Evolutionary conservation across 2,888 invertebrate species (phyloP).

Genomic region (Caenorhabditis sp.): DNA sequence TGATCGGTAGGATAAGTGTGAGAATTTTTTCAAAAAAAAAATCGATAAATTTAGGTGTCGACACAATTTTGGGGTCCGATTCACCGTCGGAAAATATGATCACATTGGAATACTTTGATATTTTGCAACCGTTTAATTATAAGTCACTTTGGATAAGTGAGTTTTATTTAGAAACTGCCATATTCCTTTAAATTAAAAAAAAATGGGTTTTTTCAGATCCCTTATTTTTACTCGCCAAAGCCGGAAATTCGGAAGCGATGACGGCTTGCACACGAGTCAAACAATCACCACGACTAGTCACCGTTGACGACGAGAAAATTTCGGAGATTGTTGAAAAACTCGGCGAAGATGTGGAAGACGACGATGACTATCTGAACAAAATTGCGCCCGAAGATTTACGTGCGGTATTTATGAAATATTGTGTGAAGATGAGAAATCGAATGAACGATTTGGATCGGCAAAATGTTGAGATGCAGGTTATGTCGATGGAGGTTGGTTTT

Average conservation of each 20-base stretch:
- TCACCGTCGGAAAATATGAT: slow-evolving; percentile 67
- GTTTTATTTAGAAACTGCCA: too few species aligned
- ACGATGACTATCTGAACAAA: slow-evolving; percentile 3
- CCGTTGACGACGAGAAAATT: slow-evolving; percentile 51
- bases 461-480: slow-evolving; percentile 45
- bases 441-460: slow-evolving; percentile 42
- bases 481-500: slow-evolving; percentile 46
- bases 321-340: slow-evolving; percentile 39
- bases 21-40: neutral
- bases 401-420: slow-evolving; percentile 54
- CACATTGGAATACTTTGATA: slow-evolving; percentile 58
- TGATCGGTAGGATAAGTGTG: slow-evolving; percentile 29
- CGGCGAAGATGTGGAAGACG: slow-evolving; percentile 11
- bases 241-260: slow-evolving; percentile 38
- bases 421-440: slow-evolving; percentile 34
- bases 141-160: slow-evolving; percentile 59
- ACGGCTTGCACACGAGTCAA: slow-evolving; percentile 32
- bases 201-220: slow-evolving; percentile 52
- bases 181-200: slow-evolving; percentile 4
- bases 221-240: slow-evolving; percentile 55
- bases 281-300: slow-evolving; percentile 44
- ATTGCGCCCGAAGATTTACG: slow-evolving; percentile 59
- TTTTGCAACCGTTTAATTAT: slow-evolving; percentile 57
- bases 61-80: slow-evolving; percentile 64
- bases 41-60: slow-evolving; percentile 41